Base-by-base conservation (phyloP, 2,797 vertebrate genomes). In the Rhinophrynus dorsalis region DNA sequence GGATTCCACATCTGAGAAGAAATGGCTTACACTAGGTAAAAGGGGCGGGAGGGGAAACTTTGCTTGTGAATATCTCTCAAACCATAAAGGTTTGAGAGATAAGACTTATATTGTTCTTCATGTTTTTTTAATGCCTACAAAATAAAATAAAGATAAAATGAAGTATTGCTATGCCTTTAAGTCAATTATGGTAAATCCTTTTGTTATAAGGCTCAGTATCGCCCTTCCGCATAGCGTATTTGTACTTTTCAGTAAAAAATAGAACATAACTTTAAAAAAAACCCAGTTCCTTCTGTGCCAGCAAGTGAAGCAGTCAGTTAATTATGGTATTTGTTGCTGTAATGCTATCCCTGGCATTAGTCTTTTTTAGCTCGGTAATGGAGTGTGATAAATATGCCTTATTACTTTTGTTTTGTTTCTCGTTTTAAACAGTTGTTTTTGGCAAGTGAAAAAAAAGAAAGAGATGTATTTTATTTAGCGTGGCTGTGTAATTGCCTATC, bases 311-410 rank as follows among this genome's bases (percentile, higher is more conserved):
- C 70, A 60, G 58, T 54, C 67, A 55, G 70, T 67, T 66, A 65
- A 66, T 73, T 59, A 73, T 66, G 70, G 62, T 50, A 73, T 66
- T 73, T 52, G 70, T 66, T 66, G 62, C 70, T 52, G 70, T 73
- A 73, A 73, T 57, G 52, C 70, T 66, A 66, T 66, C 62, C 62
- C 45, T 15, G 42, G 70, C 62, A 66, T 66, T 66, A 66, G 55
- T 38, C 45, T 59, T 73, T 73, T 73, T 73, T 66, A 66, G 70
- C 70, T 52, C 21, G 62, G 62, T 73, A 73, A 73, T 73, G 70
- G 62, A 73, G 70, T 73, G 70, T 59, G 70, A 73, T 73, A 66
- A 66, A 73, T 59, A 73, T 60, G 62, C 70, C 58, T 66, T 73
- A 73, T 73, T 73, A 73, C 55, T 66, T 64, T 62, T 66, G 62